Base-by-base conservation (phyloP, 2,113 vertebrate species). In the Lanius ludovicianus region DNA sequence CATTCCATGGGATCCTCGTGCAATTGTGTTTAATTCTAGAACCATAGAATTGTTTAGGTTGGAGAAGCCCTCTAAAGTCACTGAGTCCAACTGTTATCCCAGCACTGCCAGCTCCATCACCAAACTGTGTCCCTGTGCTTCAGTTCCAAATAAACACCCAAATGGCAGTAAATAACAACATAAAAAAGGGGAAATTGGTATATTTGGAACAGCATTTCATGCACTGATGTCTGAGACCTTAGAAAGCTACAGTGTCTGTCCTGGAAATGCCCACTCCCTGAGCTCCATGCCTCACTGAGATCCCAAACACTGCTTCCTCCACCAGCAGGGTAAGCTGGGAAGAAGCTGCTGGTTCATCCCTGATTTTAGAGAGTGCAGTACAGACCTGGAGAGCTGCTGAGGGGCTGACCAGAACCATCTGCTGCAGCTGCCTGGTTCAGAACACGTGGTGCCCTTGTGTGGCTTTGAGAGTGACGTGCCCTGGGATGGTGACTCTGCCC, bases 371-470 rank as follows among this genome's bases (percentile, higher is more conserved):
- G 10, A 17, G 44, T 53, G 31, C 12, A 9, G 23, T 17, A 30
- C 13, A 10, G 16, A n/a, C 1, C 13, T 28, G 3, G 17, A 64
- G 78, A 63, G 21, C 42, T 70, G 33, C 64, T 67, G 78, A 59
- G 55, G 46, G 37, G 8, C 21, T 87, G 46, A 70, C 4, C 20
- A n/a, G 35, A 44, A 24, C 59, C 21, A 16, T 42, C 6, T 57
- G 15, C 39, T 55, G 33, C 35, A 56, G 0, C 35, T 49, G 56
- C 1, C 16, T 62, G 30, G 3, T 7, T 13, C 44, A 35, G 47
- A 64, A 25, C 7, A 5, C 1, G 2, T 0, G 3, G 8, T 73
- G 5, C 12, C 55, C 41, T 85, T 0, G 0, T 10, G 67, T 33
- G 33, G 24, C 7, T 74, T 39, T 33, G 46, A 17, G 27, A 12